Conservation (phyloP, 2,888 invertebrate genomes). For the Polymixis lichenea region DNA sequence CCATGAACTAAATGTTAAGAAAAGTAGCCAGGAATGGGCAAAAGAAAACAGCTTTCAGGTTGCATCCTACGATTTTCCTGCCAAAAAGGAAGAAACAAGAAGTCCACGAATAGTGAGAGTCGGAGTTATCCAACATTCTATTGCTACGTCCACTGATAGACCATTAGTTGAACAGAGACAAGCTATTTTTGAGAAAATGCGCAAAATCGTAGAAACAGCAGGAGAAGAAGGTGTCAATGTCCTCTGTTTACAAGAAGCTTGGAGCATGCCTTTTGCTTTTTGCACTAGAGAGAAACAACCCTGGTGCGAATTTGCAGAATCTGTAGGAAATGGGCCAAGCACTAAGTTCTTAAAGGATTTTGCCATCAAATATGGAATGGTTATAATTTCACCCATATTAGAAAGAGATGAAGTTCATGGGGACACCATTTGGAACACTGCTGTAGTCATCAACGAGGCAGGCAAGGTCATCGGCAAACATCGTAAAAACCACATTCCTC, state of each 20-base stretch:
- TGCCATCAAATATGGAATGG: slow-evolving; percentile 96
- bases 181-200: slow-evolving; percentile 94
- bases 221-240: slow-evolving; percentile 95
- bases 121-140: slow-evolving; percentile 96
- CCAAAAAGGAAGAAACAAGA: slow-evolving; percentile 93
- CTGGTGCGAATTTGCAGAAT: slow-evolving; percentile 99
- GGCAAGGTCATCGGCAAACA: slow-evolving; percentile 98
- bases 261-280: slow-evolving; percentile 99
- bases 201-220: slow-evolving; percentile 94
- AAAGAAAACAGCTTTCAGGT: slow-evolving; percentile 92
- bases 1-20: slow-evolving; percentile 87
- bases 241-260: slow-evolving; percentile 98
- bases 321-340: slow-evolving; percentile 96
- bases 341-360: slow-evolving; percentile 94
- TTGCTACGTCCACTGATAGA: slow-evolving; percentile 93
- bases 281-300: slow-evolving; percentile 99
- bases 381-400: slow-evolving; percentile 98
- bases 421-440: slow-evolving; percentile 98
- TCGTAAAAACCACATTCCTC: slow-evolving; percentile 99
- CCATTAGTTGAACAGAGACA: slow-evolving; percentile 94
- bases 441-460: slow-evolving; percentile 96
- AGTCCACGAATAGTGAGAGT: slow-evolving; percentile 93
- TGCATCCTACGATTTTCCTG: slow-evolving; percentile 93
- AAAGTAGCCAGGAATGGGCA: slow-evolving; percentile 85
- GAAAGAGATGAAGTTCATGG: slow-evolving; percentile 97